phyloP scores from a whole-genome alignment of 2,113 vertebrate species.

The Acrocephalus arundinaceus region DNA sequence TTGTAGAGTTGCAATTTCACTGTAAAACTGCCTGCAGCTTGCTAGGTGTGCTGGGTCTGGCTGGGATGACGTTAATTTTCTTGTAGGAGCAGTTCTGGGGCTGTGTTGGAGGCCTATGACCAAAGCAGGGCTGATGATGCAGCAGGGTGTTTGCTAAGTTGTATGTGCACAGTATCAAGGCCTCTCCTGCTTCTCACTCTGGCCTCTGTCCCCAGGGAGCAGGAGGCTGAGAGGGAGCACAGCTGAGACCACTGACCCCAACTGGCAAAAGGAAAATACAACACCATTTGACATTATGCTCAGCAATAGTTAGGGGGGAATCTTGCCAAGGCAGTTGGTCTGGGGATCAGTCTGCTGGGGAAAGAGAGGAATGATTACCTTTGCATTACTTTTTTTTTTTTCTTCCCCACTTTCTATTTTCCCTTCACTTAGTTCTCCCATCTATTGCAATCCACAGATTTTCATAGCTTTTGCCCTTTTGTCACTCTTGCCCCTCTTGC shows the following conservation, averaged over 20 bases:
- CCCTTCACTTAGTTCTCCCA: not conserved
- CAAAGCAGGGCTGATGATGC: not conserved
- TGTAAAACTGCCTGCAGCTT: not conserved
- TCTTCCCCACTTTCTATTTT: rapidly evolving
- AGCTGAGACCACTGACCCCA: not conserved
- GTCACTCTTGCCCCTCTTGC: not conserved
- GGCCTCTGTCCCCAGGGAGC: not conserved
- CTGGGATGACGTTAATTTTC: not conserved
- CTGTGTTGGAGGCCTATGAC: not conserved
- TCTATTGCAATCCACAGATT: not conserved
- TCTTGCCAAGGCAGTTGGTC: not conserved
- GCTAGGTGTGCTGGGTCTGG: not conserved
- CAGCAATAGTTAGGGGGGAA: rapidly evolving
- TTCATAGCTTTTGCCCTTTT: not conserved
- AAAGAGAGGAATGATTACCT: not conserved
- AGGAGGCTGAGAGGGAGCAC: not conserved
- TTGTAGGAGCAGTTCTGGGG: rapidly evolving
- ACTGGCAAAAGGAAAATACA: not conserved
- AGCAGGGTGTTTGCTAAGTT: not conserved
- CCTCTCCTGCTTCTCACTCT: not conserved
- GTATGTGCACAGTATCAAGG: not conserved
- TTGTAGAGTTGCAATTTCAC: not conserved
- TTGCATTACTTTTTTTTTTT: not conserved
- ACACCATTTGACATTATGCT: not conserved
- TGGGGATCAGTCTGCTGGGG: not conserved